Evolutionary conservation across 2,888 invertebrate species (phyloP).

Genomic region (Antheraea yamamai): DNA sequence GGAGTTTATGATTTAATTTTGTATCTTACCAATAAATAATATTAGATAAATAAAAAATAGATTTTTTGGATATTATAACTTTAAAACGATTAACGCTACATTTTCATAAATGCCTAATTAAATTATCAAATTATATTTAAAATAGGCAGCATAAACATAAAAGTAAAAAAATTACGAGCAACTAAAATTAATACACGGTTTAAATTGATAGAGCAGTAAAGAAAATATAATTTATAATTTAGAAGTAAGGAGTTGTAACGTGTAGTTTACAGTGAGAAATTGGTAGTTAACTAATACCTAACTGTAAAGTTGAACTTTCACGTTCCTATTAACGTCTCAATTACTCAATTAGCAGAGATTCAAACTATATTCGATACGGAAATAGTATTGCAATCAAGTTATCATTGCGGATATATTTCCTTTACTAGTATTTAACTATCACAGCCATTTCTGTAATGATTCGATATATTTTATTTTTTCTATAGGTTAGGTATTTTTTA

Average conservation of each 20-base stretch:
- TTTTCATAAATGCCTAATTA: background rate
- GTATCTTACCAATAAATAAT: too few species aligned
- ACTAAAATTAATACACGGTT: background rate
- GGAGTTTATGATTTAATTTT: too few species aligned
- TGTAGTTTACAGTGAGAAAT: background rate
- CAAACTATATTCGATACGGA: background rate
- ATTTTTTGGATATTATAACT: background rate
- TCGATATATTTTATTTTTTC: background rate
- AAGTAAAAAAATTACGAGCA: background rate
- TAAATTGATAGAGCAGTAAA: background rate
- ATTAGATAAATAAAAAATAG: background rate
- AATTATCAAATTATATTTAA: background rate
- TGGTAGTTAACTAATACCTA: background rate
- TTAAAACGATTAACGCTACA: background rate
- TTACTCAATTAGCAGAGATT: background rate
- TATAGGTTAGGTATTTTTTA: too few species aligned
- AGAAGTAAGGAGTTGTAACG: background rate
- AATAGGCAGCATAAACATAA: background rate
- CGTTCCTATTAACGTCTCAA: background rate
- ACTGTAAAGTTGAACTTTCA: background rate
- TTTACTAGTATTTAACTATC: background rate
- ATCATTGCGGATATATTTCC: background rate
- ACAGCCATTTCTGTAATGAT: background rate
- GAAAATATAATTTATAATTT: background rate
- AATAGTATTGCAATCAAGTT: background rate